A percentile compares a stretch with the other conserved stretches of the same genome.
Evolutionary conservation across 2,797 vertebrate genomes (phyloP).

Genomic region (Toxotes lorentzi): DNA sequence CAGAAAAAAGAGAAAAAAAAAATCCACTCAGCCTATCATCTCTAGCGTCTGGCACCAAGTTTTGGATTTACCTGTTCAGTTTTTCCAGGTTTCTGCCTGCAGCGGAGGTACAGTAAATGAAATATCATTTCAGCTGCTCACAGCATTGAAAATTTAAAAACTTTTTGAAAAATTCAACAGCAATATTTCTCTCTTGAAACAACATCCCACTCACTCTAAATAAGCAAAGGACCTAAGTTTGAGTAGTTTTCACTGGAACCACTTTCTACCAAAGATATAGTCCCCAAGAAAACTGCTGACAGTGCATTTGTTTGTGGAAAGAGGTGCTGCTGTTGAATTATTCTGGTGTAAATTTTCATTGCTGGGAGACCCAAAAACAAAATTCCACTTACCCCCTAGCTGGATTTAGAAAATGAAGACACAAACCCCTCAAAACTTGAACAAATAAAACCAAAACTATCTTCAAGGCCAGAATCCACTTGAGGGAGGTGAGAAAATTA

Average conservation of each 20-base stretch:
- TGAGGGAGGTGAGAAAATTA: not conserved
- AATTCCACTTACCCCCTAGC: not conserved
- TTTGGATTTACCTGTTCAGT: not conserved
- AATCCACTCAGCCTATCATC: not conserved
- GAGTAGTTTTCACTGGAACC: not conserved
- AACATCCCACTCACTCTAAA: not conserved
- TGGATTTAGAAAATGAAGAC: not conserved
- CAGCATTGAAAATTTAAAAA: not conserved
- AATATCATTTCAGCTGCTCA: no score
- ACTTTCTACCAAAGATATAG: conserved; percentile 6
- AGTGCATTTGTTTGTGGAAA: not conserved
- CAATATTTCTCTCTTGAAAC: not conserved
- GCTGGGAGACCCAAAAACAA: not conserved
- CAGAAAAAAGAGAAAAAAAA: not conserved
- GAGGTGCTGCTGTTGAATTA: not conserved
- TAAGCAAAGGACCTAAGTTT: not conserved
- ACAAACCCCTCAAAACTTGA: not conserved
- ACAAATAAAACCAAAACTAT: not conserved
- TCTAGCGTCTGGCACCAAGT: not conserved
- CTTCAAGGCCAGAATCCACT: not conserved
- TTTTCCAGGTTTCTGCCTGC: not conserved
- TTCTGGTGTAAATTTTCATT: not conserved
- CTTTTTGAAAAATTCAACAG: not conserved
- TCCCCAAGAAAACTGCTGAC: not conserved
- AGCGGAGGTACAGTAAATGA: not conserved